Base-by-base conservation (phyloP, 1,140 invertebrate genomes). In the Pogonus chalceus region DNA sequence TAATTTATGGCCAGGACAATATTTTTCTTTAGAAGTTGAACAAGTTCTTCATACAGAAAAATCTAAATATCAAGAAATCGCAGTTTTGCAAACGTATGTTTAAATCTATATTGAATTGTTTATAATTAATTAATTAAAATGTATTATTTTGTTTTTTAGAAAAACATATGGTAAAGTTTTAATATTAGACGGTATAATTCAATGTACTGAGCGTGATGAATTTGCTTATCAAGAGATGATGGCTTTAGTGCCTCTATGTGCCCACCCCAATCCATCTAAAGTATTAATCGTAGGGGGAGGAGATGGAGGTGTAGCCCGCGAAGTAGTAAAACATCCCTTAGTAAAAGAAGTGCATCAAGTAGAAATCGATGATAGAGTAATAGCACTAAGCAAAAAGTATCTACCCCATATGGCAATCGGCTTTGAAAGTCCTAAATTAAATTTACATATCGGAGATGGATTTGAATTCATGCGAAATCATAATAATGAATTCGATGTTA, bases 221-320 rank as follows among this genome's bases (percentile, higher is more conserved):
- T 96, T 93, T 70, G 84, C 93, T 0, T 99, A 99, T 70, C 96
- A 98, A 74, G 96, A 99, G 77, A 98, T 98, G 94, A 91, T 99
- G 57, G 80, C 92, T 1, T 95, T 96, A 75, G 66, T 99, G 22
- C 93, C 96, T 0, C 68, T 98, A 0, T 94, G 90, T 66, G 85
- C 79, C 60, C 96, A 99, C 75, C 84, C 88, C 1, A 85, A 88
- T 67, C 96, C 96, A 0, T 81, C 88, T 70, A 91, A 88, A 55
- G 95, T 97, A 56, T 73, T 98, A 20, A 94, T 99, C 57, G 91
- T 99, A 35, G 96, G 96, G 1, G 96, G 96, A 9, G 96, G 96
- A 18, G 96, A 99, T 75, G 95, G 95, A 7, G 94, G 96, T 2
- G 93, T 97, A 12, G 89, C 90, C 0, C 78, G 96, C 23, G 96